phyloP scores from a whole-genome alignment of 1,140 invertebrate species.

The Ruditapes philippinarum region DNA sequence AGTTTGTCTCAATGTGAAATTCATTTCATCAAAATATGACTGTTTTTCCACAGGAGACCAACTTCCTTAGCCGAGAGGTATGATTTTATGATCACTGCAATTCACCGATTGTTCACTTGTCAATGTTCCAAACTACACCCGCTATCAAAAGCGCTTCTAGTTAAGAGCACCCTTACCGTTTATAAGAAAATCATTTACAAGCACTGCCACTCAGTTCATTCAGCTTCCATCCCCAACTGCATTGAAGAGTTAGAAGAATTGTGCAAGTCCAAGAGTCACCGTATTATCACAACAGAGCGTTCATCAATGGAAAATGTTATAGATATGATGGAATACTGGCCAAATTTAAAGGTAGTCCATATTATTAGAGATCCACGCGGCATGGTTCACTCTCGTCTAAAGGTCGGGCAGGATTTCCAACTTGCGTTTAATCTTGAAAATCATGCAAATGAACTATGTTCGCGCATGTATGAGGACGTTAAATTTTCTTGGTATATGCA shows the following conservation, averaged over 20 bases:
- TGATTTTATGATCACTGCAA: not conserved
- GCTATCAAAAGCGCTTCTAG: not conserved
- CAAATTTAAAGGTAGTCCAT: not conserved
- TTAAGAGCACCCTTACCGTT: no score
- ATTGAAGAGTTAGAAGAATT: not conserved
- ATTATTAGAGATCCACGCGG: not conserved
- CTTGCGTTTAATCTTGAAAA: not conserved
- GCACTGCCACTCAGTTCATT: not conserved
- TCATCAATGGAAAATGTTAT: not conserved
- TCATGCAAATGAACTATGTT: not conserved
- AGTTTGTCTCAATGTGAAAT: no score
- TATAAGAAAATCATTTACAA: no score
- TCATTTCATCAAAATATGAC: no score
- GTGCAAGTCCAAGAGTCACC: not conserved
- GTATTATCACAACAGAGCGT: not conserved
- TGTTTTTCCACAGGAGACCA: not conserved
- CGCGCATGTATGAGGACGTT: not conserved
- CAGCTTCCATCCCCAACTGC: no score
- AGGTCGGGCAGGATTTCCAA: no score
- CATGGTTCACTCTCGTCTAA: not conserved
- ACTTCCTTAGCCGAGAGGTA: not conserved
- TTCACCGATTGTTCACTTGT: not conserved
- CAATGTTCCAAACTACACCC: not conserved
- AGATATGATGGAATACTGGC: not conserved
- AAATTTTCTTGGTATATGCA: not conserved